Conservation (phyloP, 2,797 vertebrate species). For the Netta rufina region DNA sequence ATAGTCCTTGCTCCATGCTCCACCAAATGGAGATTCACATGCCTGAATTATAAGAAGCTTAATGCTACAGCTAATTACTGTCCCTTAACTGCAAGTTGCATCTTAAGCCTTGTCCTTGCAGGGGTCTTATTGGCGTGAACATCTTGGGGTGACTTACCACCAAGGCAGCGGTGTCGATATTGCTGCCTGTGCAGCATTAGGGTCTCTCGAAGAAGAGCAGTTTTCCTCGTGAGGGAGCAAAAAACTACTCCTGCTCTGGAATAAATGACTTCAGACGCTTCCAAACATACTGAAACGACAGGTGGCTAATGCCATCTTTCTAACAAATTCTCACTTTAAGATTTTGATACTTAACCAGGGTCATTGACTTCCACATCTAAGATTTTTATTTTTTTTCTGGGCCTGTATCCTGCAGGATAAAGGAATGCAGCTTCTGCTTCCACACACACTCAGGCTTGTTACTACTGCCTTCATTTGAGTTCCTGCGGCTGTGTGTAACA, state of each 20-base stretch:
- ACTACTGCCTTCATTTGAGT: background rate
- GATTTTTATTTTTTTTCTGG: background rate
- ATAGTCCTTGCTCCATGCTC: background rate
- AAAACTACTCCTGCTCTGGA: background rate
- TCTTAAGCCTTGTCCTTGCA: slow-evolving; percentile 4
- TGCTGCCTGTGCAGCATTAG: background rate
- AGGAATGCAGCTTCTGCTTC: background rate
- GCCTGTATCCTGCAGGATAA: background rate
- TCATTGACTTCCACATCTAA: rapidly evolving
- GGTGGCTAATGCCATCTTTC: background rate
- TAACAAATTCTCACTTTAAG: background rate
- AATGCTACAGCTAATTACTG: background rate
- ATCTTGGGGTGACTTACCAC: background rate
- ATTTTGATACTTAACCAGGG: background rate
- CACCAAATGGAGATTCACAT: background rate
- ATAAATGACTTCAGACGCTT: background rate
- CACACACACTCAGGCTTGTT: rapidly evolving
- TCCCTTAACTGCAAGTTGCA: background rate
- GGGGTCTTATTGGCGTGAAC: background rate
- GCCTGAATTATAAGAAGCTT: background rate
- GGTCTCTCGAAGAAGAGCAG: background rate
- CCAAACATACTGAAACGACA: background rate
- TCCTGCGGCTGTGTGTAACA: background rate
- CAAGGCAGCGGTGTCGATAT: background rate
- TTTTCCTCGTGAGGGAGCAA: background rate